Evolutionary conservation across 2,113 vertebrate genomes (phyloP).

Genomic region (Rhynchopsitta pachyrhyncha): DNA sequence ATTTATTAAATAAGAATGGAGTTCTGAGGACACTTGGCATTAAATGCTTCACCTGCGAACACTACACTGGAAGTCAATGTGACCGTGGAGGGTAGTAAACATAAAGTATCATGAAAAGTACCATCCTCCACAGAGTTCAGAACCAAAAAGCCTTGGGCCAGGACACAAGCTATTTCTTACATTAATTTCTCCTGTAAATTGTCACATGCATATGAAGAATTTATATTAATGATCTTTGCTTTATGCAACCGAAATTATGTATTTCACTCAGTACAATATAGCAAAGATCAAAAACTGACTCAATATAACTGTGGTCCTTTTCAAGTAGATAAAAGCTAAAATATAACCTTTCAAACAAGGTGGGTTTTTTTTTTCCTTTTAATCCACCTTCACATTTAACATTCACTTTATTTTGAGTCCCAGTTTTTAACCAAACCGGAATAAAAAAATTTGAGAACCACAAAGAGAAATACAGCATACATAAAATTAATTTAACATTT

Average conservation of each 20-base stretch:
- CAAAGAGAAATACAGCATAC: constrained; percentile 43
- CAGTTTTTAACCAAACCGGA: constrained; percentile 4
- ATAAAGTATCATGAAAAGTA: background rate
- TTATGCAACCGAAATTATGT: background rate
- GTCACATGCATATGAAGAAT: background rate
- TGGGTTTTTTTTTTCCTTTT: background rate
- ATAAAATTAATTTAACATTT: constrained; percentile 56
- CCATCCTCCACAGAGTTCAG: background rate
- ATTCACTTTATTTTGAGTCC: background rate
- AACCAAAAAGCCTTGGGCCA: background rate
- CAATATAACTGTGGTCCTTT: background rate
- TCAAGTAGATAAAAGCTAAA: background rate
- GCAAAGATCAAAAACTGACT: background rate
- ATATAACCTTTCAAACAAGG: background rate
- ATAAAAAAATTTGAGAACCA: constrained; percentile 31
- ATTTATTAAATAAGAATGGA: background rate
- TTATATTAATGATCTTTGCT: background rate
- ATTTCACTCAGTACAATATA: background rate
- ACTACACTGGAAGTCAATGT: background rate
- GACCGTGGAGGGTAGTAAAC: background rate
- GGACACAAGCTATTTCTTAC: background rate
- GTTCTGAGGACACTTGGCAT: background rate
- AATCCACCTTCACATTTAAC: background rate
- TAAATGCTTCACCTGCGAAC: background rate
- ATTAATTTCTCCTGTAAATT: background rate